Conservation (phyloP, 2,113 vertebrate genomes). For the Chamaea fasciata region DNA sequence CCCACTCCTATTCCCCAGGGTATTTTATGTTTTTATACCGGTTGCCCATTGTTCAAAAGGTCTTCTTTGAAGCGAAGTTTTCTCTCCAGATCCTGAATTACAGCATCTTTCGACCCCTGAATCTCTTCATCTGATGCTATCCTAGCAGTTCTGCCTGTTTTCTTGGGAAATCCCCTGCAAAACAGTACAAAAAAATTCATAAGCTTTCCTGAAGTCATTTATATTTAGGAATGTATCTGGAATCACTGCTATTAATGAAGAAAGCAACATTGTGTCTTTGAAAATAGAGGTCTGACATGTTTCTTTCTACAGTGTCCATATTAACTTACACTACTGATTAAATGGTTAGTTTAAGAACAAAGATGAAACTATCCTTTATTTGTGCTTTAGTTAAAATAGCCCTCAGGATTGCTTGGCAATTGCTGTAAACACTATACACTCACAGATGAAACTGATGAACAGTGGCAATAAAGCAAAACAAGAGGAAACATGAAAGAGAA, state of each 20-base stretch:
- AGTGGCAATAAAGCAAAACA: neutral
- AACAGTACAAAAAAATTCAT: neutral
- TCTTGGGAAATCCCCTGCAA: slow-evolving; percentile 87
- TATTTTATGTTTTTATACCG: slow-evolving; percentile 58
- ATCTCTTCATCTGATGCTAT: slow-evolving; percentile 92
- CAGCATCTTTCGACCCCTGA: slow-evolving; percentile 95
- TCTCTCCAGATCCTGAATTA: slow-evolving; percentile 97
- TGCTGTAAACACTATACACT: neutral
- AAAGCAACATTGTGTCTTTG: neutral
- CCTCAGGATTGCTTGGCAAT: neutral
- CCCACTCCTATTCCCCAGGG: neutral
- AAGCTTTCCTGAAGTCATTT: neutral
- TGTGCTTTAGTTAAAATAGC: neutral
- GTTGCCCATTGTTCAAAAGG: slow-evolving; percentile 90
- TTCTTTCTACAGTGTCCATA: neutral
- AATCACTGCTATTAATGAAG: neutral
- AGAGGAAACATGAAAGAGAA: neutral
- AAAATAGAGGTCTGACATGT: neutral
- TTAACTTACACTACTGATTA: neutral
- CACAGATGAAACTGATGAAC: neutral
- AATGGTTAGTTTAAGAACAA: neutral
- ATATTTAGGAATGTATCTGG: neutral
- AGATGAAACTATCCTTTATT: neutral
- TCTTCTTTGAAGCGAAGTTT: slow-evolving; percentile 98
- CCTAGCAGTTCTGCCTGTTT: slow-evolving; percentile 81